These are phyloP conservation scores for Mellivora capensis DNA, from an alignment of 2,113 vertebrate genomes.

Conservation along the genomic window DNA sequence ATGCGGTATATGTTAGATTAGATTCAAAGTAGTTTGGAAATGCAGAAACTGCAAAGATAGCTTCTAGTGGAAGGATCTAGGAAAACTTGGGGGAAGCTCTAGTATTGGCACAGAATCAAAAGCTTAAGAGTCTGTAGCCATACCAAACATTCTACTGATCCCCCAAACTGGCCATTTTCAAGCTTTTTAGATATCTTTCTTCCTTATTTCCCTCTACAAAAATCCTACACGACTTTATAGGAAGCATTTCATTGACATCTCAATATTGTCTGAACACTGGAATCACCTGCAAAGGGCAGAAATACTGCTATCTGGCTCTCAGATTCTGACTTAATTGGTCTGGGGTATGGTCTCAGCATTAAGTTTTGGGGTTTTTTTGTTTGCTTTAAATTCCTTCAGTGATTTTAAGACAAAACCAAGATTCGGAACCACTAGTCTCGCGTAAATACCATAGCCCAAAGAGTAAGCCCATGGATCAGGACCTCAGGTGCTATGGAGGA, in stretches of 20 bases:
- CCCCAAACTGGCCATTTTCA: not conserved
- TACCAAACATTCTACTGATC: not conserved
- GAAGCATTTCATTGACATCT: not conserved
- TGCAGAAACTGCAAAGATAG: not conserved
- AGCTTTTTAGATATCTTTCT: not conserved
- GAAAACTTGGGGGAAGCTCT: not conserved
- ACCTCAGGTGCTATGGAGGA: not conserved
- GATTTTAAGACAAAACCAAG: not conserved
- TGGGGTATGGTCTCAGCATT: not conserved
- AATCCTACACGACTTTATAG: not conserved
- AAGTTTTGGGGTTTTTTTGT: not conserved
- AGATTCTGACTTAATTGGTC: not conserved
- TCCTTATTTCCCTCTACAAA: not conserved
- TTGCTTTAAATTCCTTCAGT: not conserved
- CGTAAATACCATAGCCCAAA: not conserved
- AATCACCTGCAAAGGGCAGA: not conserved
- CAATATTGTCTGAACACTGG: not conserved
- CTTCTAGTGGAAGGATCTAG: not conserved
- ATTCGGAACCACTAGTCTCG: not conserved
- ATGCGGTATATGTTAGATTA: not conserved
- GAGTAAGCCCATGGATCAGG: not conserved
- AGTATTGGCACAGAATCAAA: not conserved
- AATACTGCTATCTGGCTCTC: not conserved
- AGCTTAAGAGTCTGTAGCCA: not conserved
- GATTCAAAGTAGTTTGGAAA: not conserved